These are phyloP conservation scores for Gambelia wislizenii DNA, from an alignment of 2,797 vertebrate species.

Conservation along the genomic window DNA sequence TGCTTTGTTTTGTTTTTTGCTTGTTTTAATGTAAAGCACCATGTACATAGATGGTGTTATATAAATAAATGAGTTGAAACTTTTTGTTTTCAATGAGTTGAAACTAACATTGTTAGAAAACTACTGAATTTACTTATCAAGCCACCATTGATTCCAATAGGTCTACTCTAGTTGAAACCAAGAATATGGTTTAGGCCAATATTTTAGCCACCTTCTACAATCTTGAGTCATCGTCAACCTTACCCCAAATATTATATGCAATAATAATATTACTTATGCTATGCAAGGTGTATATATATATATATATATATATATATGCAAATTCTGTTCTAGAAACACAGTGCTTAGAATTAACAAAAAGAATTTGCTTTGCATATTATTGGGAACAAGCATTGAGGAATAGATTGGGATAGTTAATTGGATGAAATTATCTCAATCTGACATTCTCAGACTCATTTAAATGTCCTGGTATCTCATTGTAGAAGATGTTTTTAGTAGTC, in stretches of 20 bases:
- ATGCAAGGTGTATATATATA: not conserved
- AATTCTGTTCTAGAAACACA: constrained; percentile 40
- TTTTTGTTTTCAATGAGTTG: no score
- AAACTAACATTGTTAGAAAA: no score
- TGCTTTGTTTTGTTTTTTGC: no score
- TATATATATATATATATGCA: not conserved
- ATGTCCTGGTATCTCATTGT: constrained; percentile 52
- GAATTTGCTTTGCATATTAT: constrained; percentile 61
- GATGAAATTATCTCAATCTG: constrained; percentile 64
- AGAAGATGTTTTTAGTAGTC: constrained; percentile 51
- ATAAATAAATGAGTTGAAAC: no score
- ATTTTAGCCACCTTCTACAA: not conserved
- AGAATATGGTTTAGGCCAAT: not conserved
- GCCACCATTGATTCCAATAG: no score
- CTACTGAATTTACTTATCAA: no score
- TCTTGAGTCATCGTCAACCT: not conserved
- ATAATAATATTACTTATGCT: not conserved
- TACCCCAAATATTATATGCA: not conserved
- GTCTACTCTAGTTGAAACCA: no score
- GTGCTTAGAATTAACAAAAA: constrained; percentile 53
- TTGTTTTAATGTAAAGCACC: no score
- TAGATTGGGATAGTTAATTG: constrained; percentile 62
- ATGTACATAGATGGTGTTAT: no score
- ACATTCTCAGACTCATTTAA: constrained; percentile 66
- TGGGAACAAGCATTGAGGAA: constrained; percentile 59